Percentiles rank a stretch among this genome's conserved stretches.
phyloP scores from a whole-genome alignment of 2,797 vertebrate genomes.

The Champsocephalus gunnari region DNA sequence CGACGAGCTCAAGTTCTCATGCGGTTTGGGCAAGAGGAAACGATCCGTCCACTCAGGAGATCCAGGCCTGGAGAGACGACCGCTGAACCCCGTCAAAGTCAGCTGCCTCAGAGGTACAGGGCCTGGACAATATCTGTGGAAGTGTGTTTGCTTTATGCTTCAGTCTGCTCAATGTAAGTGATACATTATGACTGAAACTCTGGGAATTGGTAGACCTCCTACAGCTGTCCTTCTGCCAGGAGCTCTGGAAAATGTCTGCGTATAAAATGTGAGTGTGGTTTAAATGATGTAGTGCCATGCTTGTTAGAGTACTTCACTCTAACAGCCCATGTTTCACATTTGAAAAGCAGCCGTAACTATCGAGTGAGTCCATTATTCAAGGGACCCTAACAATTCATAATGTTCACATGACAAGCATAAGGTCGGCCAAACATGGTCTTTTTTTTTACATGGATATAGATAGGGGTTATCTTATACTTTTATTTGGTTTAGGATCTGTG shows the following conservation, averaged over 20 bases:
- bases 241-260: not conserved
- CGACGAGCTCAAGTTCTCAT: constrained; percentile 99
- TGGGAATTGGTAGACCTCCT: not conserved
- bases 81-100: constrained; percentile 99
- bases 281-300: not conserved
- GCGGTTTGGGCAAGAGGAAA: constrained; percentile 99
- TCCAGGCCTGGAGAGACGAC: constrained; percentile 95
- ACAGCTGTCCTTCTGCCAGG: not conserved
- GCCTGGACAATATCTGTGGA: too few species aligned
- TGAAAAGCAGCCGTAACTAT: constrained; percentile 1
- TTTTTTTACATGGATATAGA: too few species aligned
- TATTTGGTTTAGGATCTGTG: not conserved
- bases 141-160: not conserved
- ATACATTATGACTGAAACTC: not conserved
- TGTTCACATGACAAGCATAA: not conserved
- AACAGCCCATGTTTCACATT: not conserved
- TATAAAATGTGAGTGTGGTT: constrained; percentile 9
- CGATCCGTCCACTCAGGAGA: constrained; percentile 98
- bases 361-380: constrained; percentile 3
- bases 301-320: not conserved
- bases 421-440: not conserved
- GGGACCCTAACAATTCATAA: not conserved
- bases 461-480: not conserved
- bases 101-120: constrained; percentile 98
- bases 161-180: not conserved